Conservation (phyloP, 2,113 vertebrate species). For the Hemichromis elongatus region DNA sequence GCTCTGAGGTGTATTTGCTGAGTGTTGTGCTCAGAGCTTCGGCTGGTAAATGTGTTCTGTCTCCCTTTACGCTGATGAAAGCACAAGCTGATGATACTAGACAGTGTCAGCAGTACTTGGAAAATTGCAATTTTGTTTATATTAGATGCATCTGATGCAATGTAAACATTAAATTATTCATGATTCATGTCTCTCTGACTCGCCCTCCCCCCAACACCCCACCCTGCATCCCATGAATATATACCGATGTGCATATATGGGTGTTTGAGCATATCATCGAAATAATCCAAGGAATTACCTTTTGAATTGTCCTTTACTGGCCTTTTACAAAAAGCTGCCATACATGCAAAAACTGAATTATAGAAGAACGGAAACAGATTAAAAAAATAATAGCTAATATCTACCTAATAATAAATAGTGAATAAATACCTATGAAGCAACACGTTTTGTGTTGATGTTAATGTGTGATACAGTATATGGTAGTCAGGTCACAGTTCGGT, state of each 20-base stretch:
- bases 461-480: background rate
- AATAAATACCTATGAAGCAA: background rate
- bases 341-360: background rate
- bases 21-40: background rate
- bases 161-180: slow-evolving; percentile 76
- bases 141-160: slow-evolving; percentile 48
- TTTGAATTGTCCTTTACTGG: background rate
- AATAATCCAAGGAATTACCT: background rate
- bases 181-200: background rate
- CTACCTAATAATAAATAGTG: background rate
- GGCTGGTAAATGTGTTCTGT: background rate
- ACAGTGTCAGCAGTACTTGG: slow-evolving; percentile 26
- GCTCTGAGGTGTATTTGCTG: background rate
- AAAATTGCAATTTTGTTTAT: slow-evolving; percentile 52
- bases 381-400: background rate
- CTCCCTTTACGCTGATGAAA: slow-evolving; percentile 6
- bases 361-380: background rate
- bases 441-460: background rate
- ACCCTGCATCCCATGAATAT: slow-evolving; percentile 47
- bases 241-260: slow-evolving; percentile 16
- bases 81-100: slow-evolving; percentile 18
- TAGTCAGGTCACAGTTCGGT: background rate
- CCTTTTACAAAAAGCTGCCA: background rate
- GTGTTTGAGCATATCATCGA: background rate
- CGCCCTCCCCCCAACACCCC: background rate